These are phyloP conservation scores for Procambarus clarkii DNA, from an alignment of 1,140 invertebrate species.

Conservation along the genomic window DNA sequence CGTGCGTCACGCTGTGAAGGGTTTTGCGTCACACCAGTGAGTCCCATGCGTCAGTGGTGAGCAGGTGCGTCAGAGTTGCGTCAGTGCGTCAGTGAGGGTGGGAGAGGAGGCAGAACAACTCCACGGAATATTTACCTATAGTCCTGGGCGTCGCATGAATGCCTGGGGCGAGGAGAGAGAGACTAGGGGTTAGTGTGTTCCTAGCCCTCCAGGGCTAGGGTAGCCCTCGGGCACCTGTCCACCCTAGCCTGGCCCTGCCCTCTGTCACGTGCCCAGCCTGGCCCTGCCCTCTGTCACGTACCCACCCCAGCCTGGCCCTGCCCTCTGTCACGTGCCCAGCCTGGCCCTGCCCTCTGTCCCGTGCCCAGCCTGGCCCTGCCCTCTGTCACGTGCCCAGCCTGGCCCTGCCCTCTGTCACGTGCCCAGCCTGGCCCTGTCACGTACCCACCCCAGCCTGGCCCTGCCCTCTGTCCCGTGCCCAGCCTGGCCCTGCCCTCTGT, in stretches of 20 bases:
- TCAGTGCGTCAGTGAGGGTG: background rate
- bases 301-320: too few relatives aligned
- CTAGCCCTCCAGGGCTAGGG: too few relatives aligned
- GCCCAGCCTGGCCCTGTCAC: too few relatives aligned
- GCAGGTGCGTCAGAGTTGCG: background rate
- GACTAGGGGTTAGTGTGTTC: slow-evolving; percentile 21
- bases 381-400: too few relatives aligned
- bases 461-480: too few relatives aligned
- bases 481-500: too few relatives aligned
- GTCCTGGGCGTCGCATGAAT: slow-evolving; percentile 18
- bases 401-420: too few relatives aligned
- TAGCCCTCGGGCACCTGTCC: background rate
- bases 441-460: too few relatives aligned
- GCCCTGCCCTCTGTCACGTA: too few relatives aligned
- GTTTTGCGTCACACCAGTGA: background rate
- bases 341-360: too few relatives aligned
- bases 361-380: too few relatives aligned
- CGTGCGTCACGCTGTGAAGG: background rate
- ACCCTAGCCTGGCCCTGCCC: background rate
- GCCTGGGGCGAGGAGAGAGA: slow-evolving; percentile 26
- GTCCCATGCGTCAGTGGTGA: background rate
- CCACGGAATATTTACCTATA: slow-evolving; percentile 19
- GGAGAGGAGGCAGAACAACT: background rate
- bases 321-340: too few relatives aligned
- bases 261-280: background rate